Evolutionary conservation across 2,113 vertebrate species (phyloP).

Genomic region (Otocyon megalotis): DNA sequence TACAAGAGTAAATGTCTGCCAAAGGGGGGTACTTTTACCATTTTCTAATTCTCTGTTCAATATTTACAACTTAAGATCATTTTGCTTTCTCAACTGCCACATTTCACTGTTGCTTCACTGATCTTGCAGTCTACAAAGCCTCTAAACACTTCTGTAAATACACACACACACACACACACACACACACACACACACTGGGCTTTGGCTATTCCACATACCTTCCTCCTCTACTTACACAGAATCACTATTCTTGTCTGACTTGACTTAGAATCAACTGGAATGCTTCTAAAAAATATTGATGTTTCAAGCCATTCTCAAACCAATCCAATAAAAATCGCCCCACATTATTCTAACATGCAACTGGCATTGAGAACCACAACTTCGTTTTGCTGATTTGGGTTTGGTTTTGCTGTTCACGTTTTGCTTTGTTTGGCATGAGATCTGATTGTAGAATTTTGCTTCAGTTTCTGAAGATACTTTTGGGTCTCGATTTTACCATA

Average conservation of each 20-base stretch:
- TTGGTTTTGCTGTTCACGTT: neutral
- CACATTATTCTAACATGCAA: neutral
- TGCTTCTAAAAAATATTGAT: neutral
- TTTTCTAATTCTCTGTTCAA: neutral
- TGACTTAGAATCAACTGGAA: neutral
- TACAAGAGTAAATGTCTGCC: neutral
- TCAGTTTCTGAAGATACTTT: conserved; percentile 31
- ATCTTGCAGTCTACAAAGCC: neutral
- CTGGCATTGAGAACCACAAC: neutral
- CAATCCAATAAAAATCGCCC: conserved; percentile 14
- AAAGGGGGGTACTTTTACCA: neutral
- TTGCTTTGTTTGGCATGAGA: neutral
- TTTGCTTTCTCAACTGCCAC: conserved; percentile 38
- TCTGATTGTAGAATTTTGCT: conserved; percentile 10
- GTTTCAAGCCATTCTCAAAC: neutral
- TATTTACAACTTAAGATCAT: neutral
- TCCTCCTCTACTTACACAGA: neutral
- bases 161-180: no score
- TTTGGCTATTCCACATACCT: neutral
- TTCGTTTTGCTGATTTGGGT: neutral
- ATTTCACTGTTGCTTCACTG: neutral
- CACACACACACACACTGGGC: no score
- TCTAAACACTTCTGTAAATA: neutral
- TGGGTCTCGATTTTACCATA: neutral
- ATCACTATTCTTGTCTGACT: neutral